Conservation (phyloP, 2,888 invertebrate genomes). For the Chrysolina haemoptera region DNA sequence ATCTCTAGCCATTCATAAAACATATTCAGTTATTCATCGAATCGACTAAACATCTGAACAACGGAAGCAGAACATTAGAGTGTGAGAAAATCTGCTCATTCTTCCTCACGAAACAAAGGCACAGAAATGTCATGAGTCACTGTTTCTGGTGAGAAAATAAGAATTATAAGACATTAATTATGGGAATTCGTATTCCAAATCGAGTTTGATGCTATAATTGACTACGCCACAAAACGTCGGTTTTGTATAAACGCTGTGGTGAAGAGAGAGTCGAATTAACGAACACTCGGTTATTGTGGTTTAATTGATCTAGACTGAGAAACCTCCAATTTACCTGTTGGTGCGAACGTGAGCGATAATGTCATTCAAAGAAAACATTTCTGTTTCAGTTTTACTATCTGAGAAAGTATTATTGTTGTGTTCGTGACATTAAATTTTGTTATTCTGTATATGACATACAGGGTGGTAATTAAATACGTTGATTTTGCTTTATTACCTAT, state of each 20-base stretch:
- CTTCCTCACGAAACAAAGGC: neutral
- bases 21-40: neutral
- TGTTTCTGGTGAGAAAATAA: constrained; percentile 13
- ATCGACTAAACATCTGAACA: neutral
- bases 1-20: no score
- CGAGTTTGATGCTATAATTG: neutral
- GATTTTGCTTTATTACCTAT: no score
- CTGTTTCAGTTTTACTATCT: no score
- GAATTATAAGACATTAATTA: constrained; percentile 9
- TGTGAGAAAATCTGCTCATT: constrained; percentile 13
- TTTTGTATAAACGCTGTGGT: neutral
- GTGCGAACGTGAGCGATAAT: neutral
- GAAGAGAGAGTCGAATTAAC: neutral
- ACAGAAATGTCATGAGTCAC: constrained; percentile 1
- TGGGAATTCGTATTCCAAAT: constrained; percentile 2
- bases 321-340: neutral
- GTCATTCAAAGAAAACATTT: neutral
- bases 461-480: no score
- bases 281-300: neutral
- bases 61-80: constrained; percentile 5
- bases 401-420: no score
- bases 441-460: no score
- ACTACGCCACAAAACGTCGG: neutral
- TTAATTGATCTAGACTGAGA: neutral
- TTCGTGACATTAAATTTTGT: no score